phyloP scores from a whole-genome alignment of 2,888 invertebrate species.

The Strigamia transsilvanica region DNA sequence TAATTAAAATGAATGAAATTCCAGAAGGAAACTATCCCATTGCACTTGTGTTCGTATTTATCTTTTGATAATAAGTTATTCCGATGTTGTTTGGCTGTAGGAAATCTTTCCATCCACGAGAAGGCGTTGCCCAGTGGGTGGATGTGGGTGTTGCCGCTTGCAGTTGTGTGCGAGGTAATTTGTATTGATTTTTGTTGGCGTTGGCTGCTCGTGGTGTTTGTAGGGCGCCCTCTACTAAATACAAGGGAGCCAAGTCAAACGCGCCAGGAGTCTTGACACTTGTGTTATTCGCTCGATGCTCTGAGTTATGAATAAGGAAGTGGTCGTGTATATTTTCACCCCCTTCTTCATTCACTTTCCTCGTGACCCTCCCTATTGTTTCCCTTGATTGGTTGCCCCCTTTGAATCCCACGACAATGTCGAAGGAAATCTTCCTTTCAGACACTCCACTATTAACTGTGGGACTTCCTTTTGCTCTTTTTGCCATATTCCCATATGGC shows the following conservation, averaged over 20 bases:
- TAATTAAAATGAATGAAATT: too few relatives aligned
- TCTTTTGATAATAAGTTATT: conserved; percentile 21
- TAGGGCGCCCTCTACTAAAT: conserved; percentile 45
- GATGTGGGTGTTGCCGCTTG: conserved; percentile 45
- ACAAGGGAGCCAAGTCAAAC: conserved; percentile 20
- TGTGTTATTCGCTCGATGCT: conserved; percentile 14
- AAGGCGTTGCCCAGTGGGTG: conserved; percentile 49
- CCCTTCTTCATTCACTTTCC: conserved; percentile 6
- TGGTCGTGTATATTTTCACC: conserved; percentile 14
- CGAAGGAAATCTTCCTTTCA: conserved; percentile 11
- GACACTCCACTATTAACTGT: conserved; percentile 5
- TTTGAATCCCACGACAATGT: conserved; percentile 21
- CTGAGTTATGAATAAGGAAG: conserved; percentile 45
- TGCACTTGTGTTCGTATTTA: background rate
- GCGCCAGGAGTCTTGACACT: conserved; percentile 17
- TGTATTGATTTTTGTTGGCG: conserved; percentile 49
- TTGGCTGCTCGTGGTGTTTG: conserved; percentile 48
- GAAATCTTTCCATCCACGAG: conserved; percentile 25
- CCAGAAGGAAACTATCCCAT: too few relatives aligned
- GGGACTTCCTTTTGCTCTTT: conserved; percentile 12
- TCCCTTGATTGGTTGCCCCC: conserved; percentile 25
- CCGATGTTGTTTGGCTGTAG: conserved; percentile 20
- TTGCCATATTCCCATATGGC: conserved; percentile 15
- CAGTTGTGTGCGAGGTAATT: conserved; percentile 44
- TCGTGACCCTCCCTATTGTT: conserved; percentile 16